phyloP scores from a whole-genome alignment of 1,140 invertebrate genomes.

The Cyclargus thomasi region DNA sequence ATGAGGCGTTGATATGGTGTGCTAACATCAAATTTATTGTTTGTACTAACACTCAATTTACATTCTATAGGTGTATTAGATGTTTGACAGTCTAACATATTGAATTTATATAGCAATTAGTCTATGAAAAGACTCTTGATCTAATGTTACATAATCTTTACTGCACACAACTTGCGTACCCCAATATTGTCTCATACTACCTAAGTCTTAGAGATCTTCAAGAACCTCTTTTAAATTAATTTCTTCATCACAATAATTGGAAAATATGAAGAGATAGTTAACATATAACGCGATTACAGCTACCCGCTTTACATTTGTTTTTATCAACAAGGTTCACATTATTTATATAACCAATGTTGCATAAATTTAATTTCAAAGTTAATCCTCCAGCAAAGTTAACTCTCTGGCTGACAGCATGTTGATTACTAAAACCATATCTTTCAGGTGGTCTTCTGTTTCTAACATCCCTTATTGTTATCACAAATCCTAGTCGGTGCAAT shows the following conservation, averaged over 20 bases:
- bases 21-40: no score
- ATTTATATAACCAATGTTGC: background rate
- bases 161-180: background rate
- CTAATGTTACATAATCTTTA: background rate
- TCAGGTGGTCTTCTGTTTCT: background rate
- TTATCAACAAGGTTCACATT: background rate
- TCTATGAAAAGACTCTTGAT: background rate
- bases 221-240: background rate
- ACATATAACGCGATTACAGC: background rate
- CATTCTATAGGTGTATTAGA: no score
- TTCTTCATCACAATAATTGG: background rate
- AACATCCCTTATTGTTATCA: background rate
- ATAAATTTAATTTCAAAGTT: no score
- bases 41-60: no score
- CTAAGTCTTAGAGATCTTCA: background rate
- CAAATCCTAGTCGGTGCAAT: background rate
- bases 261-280: background rate
- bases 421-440: constrained; percentile 13
- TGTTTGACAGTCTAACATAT: no score
- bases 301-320: background rate
- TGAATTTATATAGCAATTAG: no score
- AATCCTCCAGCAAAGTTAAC: constrained; percentile 6
- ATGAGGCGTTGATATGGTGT: no score
- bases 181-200: background rate
- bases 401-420: constrained; percentile 2